A percentile compares a stretch with the other conserved stretches of the same genome.
These are phyloP conservation scores for Oligia fasciuncula DNA, from an alignment of 2,888 invertebrate species.

Conservation along the genomic window DNA sequence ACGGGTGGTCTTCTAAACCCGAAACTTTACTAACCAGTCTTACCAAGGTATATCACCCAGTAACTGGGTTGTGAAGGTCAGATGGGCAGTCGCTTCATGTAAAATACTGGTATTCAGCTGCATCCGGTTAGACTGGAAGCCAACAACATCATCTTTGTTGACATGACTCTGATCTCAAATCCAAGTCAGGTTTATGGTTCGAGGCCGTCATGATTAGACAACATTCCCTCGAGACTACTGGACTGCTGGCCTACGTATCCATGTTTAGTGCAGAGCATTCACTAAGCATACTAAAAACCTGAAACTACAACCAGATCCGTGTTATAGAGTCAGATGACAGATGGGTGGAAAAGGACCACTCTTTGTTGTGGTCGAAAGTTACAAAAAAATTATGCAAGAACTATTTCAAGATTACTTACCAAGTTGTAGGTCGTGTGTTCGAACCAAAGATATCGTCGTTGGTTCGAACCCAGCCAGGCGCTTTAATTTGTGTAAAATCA, in stretches of 20 bases:
- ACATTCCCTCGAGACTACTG: conserved; percentile 5
- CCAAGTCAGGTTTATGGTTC: not conserved
- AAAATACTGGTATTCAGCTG: too few relatives aligned
- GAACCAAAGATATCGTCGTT: too few relatives aligned
- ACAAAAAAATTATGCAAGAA: not conserved
- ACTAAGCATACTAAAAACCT: conserved; percentile 14
- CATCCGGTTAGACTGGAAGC: too few relatives aligned
- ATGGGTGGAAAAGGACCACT: not conserved
- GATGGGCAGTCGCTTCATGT: too few relatives aligned
- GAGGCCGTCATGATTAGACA: not conserved
- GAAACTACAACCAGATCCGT: conserved; percentile 5
- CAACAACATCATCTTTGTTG: not conserved
- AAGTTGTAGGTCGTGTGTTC: not conserved
- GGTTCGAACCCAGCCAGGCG: too few relatives aligned
- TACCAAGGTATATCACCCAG: too few relatives aligned
- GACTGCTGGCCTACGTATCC: not conserved
- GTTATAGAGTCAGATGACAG: not conserved
- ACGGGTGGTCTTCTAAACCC: too few relatives aligned
- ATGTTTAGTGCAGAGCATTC: not conserved
- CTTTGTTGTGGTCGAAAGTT: not conserved
- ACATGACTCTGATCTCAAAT: not conserved
- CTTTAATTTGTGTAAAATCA: too few relatives aligned
- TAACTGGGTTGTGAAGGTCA: too few relatives aligned
- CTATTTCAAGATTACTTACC: not conserved
- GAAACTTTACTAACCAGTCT: too few relatives aligned